Evolutionary conservation across 2,113 vertebrate species (phyloP), one percentile per base, ranked within the genome.

Genomic region (Osmerus eperlanus): DNA sequence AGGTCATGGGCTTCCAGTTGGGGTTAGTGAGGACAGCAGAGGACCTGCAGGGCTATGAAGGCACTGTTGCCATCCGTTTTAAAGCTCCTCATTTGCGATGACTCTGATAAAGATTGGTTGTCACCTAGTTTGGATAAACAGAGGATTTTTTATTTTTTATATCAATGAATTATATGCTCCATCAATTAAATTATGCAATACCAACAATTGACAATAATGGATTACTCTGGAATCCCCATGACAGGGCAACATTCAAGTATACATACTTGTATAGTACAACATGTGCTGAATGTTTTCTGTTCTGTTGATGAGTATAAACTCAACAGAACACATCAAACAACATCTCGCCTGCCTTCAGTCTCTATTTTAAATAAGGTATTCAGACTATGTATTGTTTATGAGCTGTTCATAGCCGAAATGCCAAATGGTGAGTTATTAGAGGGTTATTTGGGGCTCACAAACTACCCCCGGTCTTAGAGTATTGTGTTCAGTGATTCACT

Each of bases 341-440:
- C 21, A 0, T 78, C 83, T 82, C 73, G 83, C 65, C 81, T 79
- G 74, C 61, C 79, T 21, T 72, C 32, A n/a, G 29, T 68, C 0
- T 15, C 81, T 88, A 86, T 85, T 85, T 83, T 71, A 74, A 72
- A 79, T 47, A 23, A 58, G 77, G 70, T 73, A 83, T 83, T 76
- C 68, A 14, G 65, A 52, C n/a, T 52, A 67, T 25, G 47, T 65
- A 76, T 67, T 76, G 72, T 63, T 82, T 69, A 81, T 61, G 59
- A 72, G 72, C 72, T 63, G 8, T 70, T 78, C 78, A 79, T 77
- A 75, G 71, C 70, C 73, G 64, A 59, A 78, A 83, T 84, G 79
- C 76, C 74, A 77, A 55, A 64, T 52, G 23, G 19, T 81, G 7
- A 58, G 61, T 61, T 68, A 70, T 72, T 71, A 23, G 28, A 67